Evolutionary conservation across 2,888 invertebrate genomes (phyloP).

Genomic region (Linnaemya vulpina): DNA sequence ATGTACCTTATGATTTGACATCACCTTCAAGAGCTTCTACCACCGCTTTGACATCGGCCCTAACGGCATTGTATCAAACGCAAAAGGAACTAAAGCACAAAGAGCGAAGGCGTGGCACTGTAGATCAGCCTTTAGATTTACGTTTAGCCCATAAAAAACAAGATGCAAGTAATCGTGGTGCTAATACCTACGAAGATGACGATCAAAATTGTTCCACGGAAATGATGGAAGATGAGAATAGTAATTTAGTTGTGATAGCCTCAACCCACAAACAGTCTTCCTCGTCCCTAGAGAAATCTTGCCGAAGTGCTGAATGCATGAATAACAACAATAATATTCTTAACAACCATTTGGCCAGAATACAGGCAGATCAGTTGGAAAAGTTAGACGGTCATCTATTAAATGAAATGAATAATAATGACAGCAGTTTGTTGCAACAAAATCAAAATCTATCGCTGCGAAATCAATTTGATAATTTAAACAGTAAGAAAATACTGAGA

Average conservation of each 20-base stretch:
- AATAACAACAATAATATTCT: conserved; percentile 60
- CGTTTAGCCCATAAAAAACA: conserved; percentile 92
- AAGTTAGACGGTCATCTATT: conserved; percentile 63
- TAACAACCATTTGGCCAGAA: conserved; percentile 35
- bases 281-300: conserved; percentile 68
- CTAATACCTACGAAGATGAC: conserved; percentile 48
- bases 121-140: conserved; percentile 94
- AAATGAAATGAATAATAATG: conserved; percentile 68
- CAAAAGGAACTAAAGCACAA: conserved; percentile 77
- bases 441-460: conserved; percentile 53
- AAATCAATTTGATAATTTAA: conserved; percentile 63
- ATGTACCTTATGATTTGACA: conserved; percentile 88
- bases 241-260: conserved; percentile 87
- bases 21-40: conserved; percentile 80
- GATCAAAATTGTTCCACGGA: conserved; percentile 59
- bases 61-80: conserved; percentile 72
- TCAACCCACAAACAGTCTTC: conserved; percentile 64
- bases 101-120: conserved; percentile 77
- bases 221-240: conserved; percentile 90
- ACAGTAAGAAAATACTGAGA: conserved; percentile 65
- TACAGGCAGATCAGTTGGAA: conserved; percentile 42
- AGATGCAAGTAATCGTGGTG: conserved; percentile 68
- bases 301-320: conserved; percentile 63
- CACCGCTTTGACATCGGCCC: conserved; percentile 77
- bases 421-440: conserved; percentile 55